Percentiles rank a stretch among this genome's conserved stretches.
Conservation (phyloP, 1,140 invertebrate genomes). For the Aricia agestis region DNA sequence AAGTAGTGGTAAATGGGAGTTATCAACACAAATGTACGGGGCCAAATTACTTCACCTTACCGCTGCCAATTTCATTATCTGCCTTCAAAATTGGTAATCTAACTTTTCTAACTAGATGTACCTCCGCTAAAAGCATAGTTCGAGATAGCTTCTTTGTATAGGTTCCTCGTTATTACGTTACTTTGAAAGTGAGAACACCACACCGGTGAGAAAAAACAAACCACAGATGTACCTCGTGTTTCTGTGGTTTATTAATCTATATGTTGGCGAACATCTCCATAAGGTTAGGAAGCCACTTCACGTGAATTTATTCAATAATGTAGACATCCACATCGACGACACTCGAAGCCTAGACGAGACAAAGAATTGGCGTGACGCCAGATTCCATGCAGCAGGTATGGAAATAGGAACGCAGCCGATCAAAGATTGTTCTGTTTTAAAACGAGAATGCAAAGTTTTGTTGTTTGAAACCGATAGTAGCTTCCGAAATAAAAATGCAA, state of each 20-base stretch:
- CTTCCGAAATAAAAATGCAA: slow-evolving; percentile 59
- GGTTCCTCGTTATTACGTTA: neutral
- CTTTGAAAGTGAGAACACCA: too few relatives aligned
- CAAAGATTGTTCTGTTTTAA: slow-evolving; percentile 60
- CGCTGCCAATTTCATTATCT: slow-evolving; percentile 3
- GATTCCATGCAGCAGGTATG: slow-evolving; percentile 38
- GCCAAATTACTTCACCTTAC: neutral
- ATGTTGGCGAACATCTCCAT: neutral
- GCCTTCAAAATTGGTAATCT: neutral
- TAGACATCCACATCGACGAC: slow-evolving; percentile 50
- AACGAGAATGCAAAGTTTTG: slow-evolving; percentile 56
- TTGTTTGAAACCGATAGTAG: slow-evolving; percentile 49
- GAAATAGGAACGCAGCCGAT: slow-evolving; percentile 49
- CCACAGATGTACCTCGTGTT: too few relatives aligned
- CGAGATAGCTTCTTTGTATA: neutral
- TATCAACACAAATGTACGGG: neutral
- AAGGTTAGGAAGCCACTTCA: neutral
- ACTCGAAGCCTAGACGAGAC: slow-evolving; percentile 59
- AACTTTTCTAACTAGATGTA: neutral
- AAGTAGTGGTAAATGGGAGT: neutral
- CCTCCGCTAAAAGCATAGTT: neutral
- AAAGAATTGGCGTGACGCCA: slow-evolving; percentile 66
- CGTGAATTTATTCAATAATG: slow-evolving; percentile 43
- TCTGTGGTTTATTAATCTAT: neutral
- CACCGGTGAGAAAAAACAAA: too few relatives aligned